Evolutionary conservation across 2,888 invertebrate genomes (phyloP).

Genomic region (Thyatira batis): DNA sequence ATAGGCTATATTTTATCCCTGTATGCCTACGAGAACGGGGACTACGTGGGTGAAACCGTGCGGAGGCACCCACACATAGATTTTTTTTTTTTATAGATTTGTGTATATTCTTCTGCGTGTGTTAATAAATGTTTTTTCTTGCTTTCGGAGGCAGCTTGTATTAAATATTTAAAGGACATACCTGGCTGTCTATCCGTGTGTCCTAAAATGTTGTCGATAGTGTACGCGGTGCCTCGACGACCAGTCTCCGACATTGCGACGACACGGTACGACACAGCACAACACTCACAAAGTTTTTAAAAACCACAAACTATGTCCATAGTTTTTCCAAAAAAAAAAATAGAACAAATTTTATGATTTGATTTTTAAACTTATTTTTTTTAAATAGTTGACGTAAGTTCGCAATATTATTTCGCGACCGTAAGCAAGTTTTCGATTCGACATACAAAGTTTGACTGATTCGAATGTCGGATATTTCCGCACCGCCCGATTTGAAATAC

Average conservation of each 20-base stretch:
- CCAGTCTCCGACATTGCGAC: conserved; percentile 48
- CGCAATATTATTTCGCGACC: not conserved
- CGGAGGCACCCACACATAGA: too few species aligned
- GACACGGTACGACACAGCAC: conserved; percentile 25
- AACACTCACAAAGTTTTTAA: conserved; percentile 6
- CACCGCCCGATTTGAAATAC: conserved; percentile 41
- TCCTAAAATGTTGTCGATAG: conserved; percentile 73
- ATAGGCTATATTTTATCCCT: too few species aligned
- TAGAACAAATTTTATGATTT: not conserved
- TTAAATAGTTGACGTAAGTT: not conserved
- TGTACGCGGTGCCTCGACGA: conserved; percentile 68
- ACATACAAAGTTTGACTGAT: conserved; percentile 48
- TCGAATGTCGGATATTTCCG: conserved; percentile 22
- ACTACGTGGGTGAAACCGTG: too few species aligned
- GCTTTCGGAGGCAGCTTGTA: not conserved
- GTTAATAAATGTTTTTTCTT: too few species aligned
- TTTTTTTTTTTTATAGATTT: too few species aligned
- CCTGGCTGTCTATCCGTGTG: conserved; percentile 53
- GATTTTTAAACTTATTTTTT: too few species aligned
- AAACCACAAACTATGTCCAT: not conserved
- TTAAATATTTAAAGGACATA: conserved; percentile 19
- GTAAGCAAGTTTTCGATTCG: conserved; percentile 25
- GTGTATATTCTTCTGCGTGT: too few species aligned
- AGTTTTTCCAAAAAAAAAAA: not conserved
- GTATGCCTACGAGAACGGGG: too few species aligned